These are phyloP conservation scores for Stegostoma tigrinum DNA, from an alignment of 2,113 vertebrate genomes.

Conservation along the genomic window DNA sequence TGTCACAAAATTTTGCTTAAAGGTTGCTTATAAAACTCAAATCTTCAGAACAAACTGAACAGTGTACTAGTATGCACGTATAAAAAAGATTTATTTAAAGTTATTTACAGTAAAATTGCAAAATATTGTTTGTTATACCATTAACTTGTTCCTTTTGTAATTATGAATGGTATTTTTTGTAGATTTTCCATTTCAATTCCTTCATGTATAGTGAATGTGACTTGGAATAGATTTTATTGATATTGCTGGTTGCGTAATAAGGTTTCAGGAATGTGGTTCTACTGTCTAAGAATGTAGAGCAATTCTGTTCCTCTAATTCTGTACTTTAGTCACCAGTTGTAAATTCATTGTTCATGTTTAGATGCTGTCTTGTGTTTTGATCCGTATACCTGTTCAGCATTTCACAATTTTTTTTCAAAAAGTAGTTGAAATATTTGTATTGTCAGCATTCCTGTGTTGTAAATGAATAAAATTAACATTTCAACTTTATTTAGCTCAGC, in stretches of 20 bases:
- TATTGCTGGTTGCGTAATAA: neutral
- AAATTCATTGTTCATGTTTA: neutral
- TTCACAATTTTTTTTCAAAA: neutral
- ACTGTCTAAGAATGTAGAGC: neutral
- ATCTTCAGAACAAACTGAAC: neutral
- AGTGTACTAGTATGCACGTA: neutral
- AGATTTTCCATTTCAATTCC: neutral
- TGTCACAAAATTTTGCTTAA: neutral
- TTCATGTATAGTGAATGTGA: neutral
- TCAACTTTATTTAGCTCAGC: neutral
- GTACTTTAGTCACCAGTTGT: neutral
- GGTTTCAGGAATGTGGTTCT: neutral
- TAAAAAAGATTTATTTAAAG: neutral
- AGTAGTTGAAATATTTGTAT: neutral
- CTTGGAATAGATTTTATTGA: neutral
- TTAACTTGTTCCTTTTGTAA: neutral
- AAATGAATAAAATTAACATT: neutral
- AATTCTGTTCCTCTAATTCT: neutral
- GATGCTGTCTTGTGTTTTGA: neutral
- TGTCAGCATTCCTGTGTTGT: neutral
- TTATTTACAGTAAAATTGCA: neutral
- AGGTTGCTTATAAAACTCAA: neutral
- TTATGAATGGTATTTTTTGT: neutral
- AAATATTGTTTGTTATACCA: neutral
- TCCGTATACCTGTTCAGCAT: neutral